Evolutionary conservation across 2,888 invertebrate genomes (phyloP), one percentile per base, ranked within the genome.

Genomic region (Lottia gigantea): DNA sequence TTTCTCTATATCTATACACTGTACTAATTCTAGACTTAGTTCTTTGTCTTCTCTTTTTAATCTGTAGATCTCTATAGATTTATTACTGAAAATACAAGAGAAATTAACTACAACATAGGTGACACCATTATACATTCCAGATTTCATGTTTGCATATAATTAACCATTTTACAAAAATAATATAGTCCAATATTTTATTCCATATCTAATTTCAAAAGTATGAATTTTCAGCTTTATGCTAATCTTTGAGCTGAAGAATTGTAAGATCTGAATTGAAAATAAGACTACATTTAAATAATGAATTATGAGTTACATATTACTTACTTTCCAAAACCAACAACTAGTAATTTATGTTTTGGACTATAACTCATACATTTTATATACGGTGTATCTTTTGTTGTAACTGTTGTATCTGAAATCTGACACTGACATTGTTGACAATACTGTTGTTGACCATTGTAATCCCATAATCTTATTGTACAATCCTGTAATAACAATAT

Each of bases 381-480:
- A 23, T 55, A 55, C 19, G n/a, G 14, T 55, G 19, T 19, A 23
- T 55, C 55, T 14, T 19, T 23, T 19, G 19, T 15, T 23, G 55
- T 55, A 23, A 19, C 55, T 0, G 12, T 23, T 55, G 55, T 23
- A 55, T 55, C 23, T 23, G 19, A 19, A 6, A 40, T 40, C 11
- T 19, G 19, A 55, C 55, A 55, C 14, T 23, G 55, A 55, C 55
- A 55, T 23, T 55, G 19, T 23, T 55, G 55, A 68, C 71, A 68
- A 46, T 70, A 62, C 61, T 66, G 61, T 40, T 61, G 49, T 40
- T 70, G 63, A 8, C 81, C 81, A 67, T 77, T 71, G 25, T 80
- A 67, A 49, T 73, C 72, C 83, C 84, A 84, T 1, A 75, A 26
- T 45, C 78, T 77, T 15, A 84, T 67, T 14, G 72, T 81, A 8